Percentiles rank a stretch among this genome's conserved stretches.
These are phyloP conservation scores for Hemicentrotus pulcherrimus DNA, from an alignment of 35 echinoderm and acorn worm species.

Conservation along the genomic window DNA sequence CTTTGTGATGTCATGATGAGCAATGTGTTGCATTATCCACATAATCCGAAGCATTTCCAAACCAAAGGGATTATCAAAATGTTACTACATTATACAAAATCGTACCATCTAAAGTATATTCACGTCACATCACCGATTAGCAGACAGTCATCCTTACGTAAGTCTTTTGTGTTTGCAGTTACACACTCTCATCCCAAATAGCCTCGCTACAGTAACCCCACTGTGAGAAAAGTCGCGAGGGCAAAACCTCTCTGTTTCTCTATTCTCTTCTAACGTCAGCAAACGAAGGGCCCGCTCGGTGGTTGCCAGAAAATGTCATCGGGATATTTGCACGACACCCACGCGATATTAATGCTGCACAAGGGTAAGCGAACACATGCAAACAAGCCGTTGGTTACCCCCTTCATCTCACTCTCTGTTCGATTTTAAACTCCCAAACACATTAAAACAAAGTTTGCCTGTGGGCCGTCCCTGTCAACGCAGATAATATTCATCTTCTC, in stretches of 20 bases:
- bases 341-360: not conserved
- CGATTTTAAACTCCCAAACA: not conserved
- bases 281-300: not conserved
- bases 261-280: not conserved
- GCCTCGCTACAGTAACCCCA: not conserved
- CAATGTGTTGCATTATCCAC: no score
- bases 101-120: not conserved
- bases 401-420: not conserved
- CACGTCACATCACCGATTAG: not conserved
- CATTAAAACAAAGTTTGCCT: not conserved
- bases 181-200: not conserved
- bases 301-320: slow-evolving; percentile 5
- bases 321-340: slow-evolving; percentile 8
- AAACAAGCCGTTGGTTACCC: not conserved
- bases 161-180: not conserved
- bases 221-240: not conserved
- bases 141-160: not conserved
- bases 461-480: not conserved
- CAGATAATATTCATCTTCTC: not conserved
- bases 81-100: not conserved
- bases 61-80: no score
- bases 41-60: no score
- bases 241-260: not conserved
- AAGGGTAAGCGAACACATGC: not conserved
- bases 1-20: no score